phyloP scores from a whole-genome alignment of 2,113 vertebrate genomes.

The Halichoerus grypus region DNA sequence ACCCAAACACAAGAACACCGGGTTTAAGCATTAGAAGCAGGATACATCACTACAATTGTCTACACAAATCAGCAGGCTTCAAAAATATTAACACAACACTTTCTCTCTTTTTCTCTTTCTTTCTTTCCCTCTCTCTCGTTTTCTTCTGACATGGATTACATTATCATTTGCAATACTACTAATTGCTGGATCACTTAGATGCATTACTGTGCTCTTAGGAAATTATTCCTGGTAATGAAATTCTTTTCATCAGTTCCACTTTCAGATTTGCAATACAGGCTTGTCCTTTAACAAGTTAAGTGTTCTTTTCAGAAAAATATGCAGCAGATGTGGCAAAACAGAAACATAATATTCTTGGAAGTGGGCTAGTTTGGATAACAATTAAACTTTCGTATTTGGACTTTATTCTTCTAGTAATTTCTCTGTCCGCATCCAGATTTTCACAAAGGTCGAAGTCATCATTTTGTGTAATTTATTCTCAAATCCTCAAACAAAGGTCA shows the following conservation, averaged over 20 bases:
- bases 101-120: neutral
- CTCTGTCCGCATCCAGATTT: slow-evolving; percentile 28
- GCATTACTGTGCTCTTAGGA: slow-evolving; percentile 18
- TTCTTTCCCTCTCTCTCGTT: neutral
- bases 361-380: slow-evolving; percentile 49
- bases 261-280: slow-evolving; percentile 28
- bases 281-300: slow-evolving; percentile 60
- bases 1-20: neutral
- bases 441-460: neutral
- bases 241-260: slow-evolving; percentile 59
- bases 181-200: slow-evolving; percentile 41
- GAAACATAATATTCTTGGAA: slow-evolving; percentile 66
- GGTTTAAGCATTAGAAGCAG: neutral
- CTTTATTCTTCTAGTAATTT: slow-evolving; percentile 59
- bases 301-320: slow-evolving; percentile 60
- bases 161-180: slow-evolving; percentile 32
- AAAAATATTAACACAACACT: neutral
- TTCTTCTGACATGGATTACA: neutral
- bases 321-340: slow-evolving; percentile 60
- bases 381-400: slow-evolving; percentile 34
- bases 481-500: neutral
- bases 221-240: slow-evolving; percentile 50
- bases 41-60: slow-evolving; percentile 6
- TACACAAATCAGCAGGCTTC: neutral
- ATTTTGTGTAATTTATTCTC: slow-evolving; percentile 24